A percentile compares a stretch with the other conserved stretches of the same genome.
Evolutionary conservation across 1,140 invertebrate species (phyloP).

Genomic region (Dinothrombium tinctorium): DNA sequence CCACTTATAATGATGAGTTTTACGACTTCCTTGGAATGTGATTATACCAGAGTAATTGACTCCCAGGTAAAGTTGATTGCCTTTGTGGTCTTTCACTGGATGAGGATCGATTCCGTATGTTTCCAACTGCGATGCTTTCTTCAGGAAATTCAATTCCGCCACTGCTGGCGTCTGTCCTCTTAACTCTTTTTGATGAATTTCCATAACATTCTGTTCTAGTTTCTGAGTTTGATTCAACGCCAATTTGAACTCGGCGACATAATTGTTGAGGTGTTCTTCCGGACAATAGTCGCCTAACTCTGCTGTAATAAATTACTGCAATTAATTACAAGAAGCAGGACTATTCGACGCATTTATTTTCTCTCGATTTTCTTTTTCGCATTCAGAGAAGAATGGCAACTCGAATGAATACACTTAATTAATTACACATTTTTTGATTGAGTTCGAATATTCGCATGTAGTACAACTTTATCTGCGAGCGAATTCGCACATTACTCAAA

Average conservation of each 20-base stretch:
- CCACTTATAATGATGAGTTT: conserved; percentile 87
- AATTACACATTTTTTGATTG: no score
- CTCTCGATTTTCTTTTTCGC: no score
- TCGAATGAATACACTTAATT: no score
- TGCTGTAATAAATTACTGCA: no score
- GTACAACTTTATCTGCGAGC: no score
- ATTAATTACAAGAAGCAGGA: no score
- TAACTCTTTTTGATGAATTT: conserved; percentile 47
- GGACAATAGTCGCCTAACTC: conserved; percentile 83
- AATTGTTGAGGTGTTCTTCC: conserved; percentile 61
- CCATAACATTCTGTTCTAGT: conserved; percentile 65
- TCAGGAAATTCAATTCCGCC: conserved; percentile 58
- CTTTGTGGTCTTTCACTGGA: conserved; percentile 83
- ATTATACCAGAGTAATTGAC: conserved; percentile 83
- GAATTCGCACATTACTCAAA: no score
- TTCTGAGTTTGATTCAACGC: conserved; percentile 60
- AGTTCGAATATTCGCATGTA: no score
- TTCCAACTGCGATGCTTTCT: conserved; percentile 63
- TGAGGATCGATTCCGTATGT: conserved; percentile 94
- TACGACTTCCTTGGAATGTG: conserved; percentile 73
- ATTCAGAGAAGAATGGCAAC: no score
- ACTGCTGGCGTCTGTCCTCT: conserved; percentile 25
- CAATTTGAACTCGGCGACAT: conserved; percentile 70
- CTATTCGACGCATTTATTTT: no score
- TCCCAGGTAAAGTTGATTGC: conserved; percentile 70